These are phyloP conservation scores for Garra rufa DNA, from an alignment of 2,113 vertebrate species.

Conservation along the genomic window DNA sequence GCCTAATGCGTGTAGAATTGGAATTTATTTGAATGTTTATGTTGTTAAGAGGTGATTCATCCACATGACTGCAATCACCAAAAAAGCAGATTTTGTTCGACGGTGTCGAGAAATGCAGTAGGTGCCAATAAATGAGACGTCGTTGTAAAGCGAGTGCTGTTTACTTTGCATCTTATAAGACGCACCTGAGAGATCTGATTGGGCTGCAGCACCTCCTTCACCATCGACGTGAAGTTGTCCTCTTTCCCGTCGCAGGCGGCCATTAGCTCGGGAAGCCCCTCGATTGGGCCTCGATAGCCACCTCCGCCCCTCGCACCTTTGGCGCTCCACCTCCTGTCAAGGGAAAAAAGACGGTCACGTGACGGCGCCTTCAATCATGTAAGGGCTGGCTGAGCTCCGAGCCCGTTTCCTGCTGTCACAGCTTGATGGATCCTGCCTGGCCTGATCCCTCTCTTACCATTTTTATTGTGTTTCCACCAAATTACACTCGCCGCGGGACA, in stretches of 20 bases:
- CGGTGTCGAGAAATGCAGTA: neutral
- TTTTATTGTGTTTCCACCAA: constrained; percentile 62
- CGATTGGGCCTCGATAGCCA: constrained; percentile 78
- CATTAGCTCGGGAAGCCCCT: constrained; percentile 93
- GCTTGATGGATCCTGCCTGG: constrained; percentile 34
- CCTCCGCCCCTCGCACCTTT: constrained; percentile 63
- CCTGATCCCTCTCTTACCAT: constrained; percentile 60
- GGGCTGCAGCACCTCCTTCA: constrained; percentile 78
- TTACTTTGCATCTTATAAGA: neutral
- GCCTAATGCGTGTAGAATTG: neutral
- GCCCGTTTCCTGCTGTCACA: constrained; percentile 44
- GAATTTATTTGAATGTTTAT: constrained; percentile 44
- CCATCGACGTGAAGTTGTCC: constrained; percentile 80
- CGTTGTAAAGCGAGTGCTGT: neutral
- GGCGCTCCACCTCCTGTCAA: constrained; percentile 83
- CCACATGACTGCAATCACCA: neutral
- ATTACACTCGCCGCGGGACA: constrained; percentile 54
- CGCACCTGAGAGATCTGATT: constrained; percentile 84
- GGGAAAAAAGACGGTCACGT: constrained; percentile 45
- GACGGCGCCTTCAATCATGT: constrained; percentile 27
- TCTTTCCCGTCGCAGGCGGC: constrained; percentile 86
- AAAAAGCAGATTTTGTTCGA: neutral
- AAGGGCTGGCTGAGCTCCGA: constrained; percentile 1
- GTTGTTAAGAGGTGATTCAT: constrained; percentile 6
- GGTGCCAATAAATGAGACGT: neutral